These are phyloP conservation scores for Eurytemora carolleeae DNA, from an alignment of 1,140 invertebrate species.

Conservation along the genomic window DNA sequence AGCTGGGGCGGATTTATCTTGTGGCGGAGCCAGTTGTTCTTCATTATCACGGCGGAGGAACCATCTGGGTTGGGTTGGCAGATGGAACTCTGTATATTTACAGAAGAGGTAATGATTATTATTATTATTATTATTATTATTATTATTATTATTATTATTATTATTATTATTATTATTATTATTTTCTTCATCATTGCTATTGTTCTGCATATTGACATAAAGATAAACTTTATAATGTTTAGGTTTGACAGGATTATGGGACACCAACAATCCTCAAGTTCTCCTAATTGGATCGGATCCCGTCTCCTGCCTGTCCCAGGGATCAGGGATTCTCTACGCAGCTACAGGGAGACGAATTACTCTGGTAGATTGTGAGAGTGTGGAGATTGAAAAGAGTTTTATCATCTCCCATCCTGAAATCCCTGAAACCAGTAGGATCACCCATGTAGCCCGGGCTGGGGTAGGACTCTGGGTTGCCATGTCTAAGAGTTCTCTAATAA, in stretches of 20 bases:
- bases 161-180: too few species aligned
- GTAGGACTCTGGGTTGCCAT: constrained; percentile 82
- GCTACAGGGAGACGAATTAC: not conserved
- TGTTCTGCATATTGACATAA: too few species aligned
- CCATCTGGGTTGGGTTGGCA: not conserved
- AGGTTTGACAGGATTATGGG: not conserved
- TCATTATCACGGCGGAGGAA: too few species aligned
- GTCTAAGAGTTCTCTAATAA: constrained; percentile 66
- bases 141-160: too few species aligned
- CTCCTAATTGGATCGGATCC: not conserved
- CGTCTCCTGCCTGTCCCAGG: not conserved
- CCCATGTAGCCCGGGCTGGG: constrained; percentile 66
- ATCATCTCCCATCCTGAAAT: not conserved
- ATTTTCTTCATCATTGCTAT: too few species aligned
- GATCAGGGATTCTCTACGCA: not conserved
- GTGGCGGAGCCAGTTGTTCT: too few species aligned
- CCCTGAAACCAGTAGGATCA: not conserved
- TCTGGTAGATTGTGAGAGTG: not conserved
- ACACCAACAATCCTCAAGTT: not conserved
- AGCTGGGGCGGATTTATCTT: not conserved
- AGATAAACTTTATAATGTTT: too few species aligned
- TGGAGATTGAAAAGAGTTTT: not conserved
- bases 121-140: too few species aligned
- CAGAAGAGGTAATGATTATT: not conserved
- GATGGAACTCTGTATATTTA: not conserved